Conservation (phyloP, 2,113 vertebrate genomes). For the Halcyon malimbica region DNA sequence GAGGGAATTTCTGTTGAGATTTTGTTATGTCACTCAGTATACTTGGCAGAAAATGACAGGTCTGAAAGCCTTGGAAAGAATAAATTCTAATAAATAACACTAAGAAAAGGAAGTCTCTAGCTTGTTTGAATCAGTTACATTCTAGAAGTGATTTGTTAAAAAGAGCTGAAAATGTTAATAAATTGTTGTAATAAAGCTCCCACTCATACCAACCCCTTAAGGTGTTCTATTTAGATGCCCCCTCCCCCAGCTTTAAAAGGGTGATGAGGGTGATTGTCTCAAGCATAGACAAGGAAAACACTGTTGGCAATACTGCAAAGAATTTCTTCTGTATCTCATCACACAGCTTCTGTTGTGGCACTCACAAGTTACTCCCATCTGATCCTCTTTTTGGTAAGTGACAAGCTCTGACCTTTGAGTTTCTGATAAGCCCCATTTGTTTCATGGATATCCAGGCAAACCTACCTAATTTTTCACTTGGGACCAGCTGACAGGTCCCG, state of each 20-base stretch:
- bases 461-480: background rate
- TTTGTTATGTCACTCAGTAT: background rate
- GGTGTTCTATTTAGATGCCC: background rate
- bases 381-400: background rate
- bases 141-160: background rate
- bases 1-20: background rate
- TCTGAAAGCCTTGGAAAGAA: background rate
- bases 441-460: background rate
- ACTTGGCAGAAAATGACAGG: background rate
- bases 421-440: conserved; percentile 6
- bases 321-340: background rate
- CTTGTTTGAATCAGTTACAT: background rate
- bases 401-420: conserved; percentile 2
- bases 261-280: background rate
- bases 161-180: background rate
- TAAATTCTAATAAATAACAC: background rate
- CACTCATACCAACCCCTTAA: background rate
- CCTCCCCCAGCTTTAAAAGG: background rate
- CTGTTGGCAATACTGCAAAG: background rate
- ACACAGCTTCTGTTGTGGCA: background rate
- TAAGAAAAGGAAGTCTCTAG: background rate
- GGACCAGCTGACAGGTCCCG: background rate
- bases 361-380: background rate
- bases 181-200: background rate
- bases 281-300: background rate